phyloP scores from a whole-genome alignment of 2,797 vertebrate genomes.

The Diceros bicornis region DNA sequence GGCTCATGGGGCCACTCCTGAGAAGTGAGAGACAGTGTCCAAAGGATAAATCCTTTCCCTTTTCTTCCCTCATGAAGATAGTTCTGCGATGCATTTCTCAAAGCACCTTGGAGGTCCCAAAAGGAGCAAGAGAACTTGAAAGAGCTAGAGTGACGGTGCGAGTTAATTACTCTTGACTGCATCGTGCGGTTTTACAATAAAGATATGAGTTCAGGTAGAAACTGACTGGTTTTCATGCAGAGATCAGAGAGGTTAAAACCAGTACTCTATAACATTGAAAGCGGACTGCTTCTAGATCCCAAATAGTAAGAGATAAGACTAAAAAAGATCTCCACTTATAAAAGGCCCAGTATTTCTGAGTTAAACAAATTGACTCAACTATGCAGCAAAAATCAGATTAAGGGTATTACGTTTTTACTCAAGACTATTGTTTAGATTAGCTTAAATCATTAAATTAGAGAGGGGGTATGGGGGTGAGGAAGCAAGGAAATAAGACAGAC shows the following conservation, averaged over 20 bases:
- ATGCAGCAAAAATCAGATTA: not conserved
- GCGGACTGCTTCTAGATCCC: not conserved
- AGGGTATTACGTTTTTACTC: not conserved
- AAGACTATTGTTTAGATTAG: not conserved
- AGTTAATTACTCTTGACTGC: not conserved
- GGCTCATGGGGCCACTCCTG: not conserved
- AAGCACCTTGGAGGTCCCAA: not conserved
- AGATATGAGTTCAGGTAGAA: not conserved
- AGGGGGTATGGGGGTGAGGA: not conserved
- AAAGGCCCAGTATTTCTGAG: not conserved
- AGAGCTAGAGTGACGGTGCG: not conserved
- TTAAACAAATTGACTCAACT: not conserved
- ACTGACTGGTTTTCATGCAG: not conserved
- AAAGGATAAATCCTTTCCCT: not conserved
- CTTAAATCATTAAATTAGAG: slow-evolving; percentile 22
- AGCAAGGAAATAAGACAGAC: not conserved
- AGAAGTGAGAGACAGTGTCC: not conserved
- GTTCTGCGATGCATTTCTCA: not conserved
- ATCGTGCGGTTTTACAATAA: not conserved
- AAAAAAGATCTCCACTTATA: not conserved
- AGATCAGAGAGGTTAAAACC: not conserved
- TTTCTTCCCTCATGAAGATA: not conserved
- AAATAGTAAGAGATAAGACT: not conserved
- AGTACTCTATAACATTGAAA: not conserved
- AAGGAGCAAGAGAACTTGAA: not conserved